Percentiles rank a stretch among this genome's conserved stretches.
phyloP scores from a whole-genome alignment of 2,888 invertebrate genomes.

The Spilosoma lubricipeda region DNA sequence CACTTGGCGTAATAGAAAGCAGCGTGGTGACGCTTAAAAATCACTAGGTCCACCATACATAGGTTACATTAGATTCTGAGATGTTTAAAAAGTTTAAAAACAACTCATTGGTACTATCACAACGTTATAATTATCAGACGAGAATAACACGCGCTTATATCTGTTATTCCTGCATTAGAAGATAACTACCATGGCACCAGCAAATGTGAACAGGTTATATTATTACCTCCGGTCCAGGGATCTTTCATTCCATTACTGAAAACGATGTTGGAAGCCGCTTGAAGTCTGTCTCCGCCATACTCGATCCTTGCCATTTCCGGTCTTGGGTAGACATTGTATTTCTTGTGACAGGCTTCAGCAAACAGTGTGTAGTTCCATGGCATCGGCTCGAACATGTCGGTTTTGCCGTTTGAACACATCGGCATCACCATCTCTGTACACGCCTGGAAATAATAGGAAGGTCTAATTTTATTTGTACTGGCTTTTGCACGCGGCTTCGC shows the following conservation, averaged over 20 bases:
- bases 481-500: no score
- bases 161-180: background rate
- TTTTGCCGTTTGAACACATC: slow-evolving; percentile 91
- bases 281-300: slow-evolving; percentile 93
- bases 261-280: slow-evolving; percentile 89
- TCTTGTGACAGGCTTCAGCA: slow-evolving; percentile 89
- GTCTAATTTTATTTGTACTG: background rate
- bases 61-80: background rate
- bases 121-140: no score
- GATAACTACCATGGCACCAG: background rate
- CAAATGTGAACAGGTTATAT: background rate
- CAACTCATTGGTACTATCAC: background rate
- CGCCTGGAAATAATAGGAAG: slow-evolving; percentile 81
- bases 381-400: slow-evolving; percentile 93
- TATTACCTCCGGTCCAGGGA: slow-evolving; percentile 93
- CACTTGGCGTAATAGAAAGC: no score
- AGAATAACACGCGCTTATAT: no score
- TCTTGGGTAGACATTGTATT: slow-evolving; percentile 89
- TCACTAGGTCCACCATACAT: no score
- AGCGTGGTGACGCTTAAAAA: no score
- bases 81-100: background rate
- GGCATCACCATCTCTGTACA: slow-evolving; percentile 99
- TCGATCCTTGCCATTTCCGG: slow-evolving; percentile 89
- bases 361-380: slow-evolving; percentile 91
- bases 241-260: slow-evolving; percentile 95